Percentiles rank a stretch among this genome's conserved stretches.
These are phyloP conservation scores for Eolophus roseicapilla DNA, from an alignment of 2,113 vertebrate genomes.

Conservation along the genomic window DNA sequence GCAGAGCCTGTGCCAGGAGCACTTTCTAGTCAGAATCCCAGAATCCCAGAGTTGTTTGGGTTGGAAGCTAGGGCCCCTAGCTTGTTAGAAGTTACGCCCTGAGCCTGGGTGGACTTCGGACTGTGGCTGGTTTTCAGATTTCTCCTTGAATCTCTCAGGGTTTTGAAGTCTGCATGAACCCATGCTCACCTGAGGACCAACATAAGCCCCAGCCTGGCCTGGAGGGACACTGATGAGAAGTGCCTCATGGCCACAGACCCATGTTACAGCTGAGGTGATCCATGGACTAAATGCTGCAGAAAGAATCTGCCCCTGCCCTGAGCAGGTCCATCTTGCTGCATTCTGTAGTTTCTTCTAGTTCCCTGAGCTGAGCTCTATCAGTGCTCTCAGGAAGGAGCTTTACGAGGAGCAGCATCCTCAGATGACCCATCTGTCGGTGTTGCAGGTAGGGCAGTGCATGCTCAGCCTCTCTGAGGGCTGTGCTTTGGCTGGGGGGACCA, in stretches of 20 bases:
- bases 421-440: not conserved
- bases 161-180: not conserved
- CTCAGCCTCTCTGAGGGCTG: not conserved
- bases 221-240: not conserved
- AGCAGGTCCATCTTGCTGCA: not conserved
- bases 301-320: not conserved
- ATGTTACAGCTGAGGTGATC: not conserved
- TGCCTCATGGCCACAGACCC: not conserved
- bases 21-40: not conserved
- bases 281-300: not conserved
- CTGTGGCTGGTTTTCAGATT: not conserved
- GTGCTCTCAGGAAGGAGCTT: not conserved
- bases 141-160: not conserved
- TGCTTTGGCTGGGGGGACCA: not conserved
- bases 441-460: not conserved
- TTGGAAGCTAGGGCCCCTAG: not conserved
- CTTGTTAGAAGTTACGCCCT: no score
- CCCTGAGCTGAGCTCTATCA: not conserved
- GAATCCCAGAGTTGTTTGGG: not conserved
- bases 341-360: not conserved
- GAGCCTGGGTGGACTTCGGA: not conserved
- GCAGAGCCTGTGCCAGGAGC: not conserved
- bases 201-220: not conserved
- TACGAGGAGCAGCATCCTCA: not conserved
- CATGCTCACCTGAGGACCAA: not conserved